These are phyloP conservation scores for Coccyzus lansbergi DNA, from an alignment of 2,797 vertebrate species.

Conservation along the genomic window DNA sequence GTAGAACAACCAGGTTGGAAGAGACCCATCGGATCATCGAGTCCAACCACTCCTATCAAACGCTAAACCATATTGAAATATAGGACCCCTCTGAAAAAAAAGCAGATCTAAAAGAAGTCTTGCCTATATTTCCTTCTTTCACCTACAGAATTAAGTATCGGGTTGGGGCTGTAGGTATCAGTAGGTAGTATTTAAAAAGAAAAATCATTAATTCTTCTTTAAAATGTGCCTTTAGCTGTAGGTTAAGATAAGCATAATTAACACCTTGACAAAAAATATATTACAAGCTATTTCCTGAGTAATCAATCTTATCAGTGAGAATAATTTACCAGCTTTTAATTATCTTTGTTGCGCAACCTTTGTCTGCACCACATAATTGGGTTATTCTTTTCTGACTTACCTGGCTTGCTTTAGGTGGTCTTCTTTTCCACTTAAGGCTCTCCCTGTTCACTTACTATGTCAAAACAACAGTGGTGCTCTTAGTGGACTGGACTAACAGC, in stretches of 20 bases:
- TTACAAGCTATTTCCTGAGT: slow-evolving; percentile 21
- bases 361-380: background rate
- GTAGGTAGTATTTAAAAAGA: background rate
- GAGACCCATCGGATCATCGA: no score
- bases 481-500: background rate
- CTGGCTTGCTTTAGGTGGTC: background rate
- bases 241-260: slow-evolving; percentile 19
- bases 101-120: background rate
- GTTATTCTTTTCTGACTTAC: background rate
- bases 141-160: background rate
- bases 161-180: background rate
- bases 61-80: background rate
- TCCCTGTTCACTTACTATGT: background rate
- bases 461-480: background rate
- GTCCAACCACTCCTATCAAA: no score
- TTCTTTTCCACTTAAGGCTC: background rate
- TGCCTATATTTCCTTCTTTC: background rate
- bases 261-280: background rate
- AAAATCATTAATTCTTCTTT: background rate
- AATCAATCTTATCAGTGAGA: slow-evolving; percentile 24
- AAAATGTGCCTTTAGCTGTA: background rate
- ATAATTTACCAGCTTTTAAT: slow-evolving; percentile 11
- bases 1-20: no score
- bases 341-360: slow-evolving; percentile 4
- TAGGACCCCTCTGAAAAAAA: background rate